Percentiles rank a stretch among this genome's conserved stretches.
Conservation (phyloP, 2,888 invertebrate species). For the Rhopalosiphum nymphaeae region DNA sequence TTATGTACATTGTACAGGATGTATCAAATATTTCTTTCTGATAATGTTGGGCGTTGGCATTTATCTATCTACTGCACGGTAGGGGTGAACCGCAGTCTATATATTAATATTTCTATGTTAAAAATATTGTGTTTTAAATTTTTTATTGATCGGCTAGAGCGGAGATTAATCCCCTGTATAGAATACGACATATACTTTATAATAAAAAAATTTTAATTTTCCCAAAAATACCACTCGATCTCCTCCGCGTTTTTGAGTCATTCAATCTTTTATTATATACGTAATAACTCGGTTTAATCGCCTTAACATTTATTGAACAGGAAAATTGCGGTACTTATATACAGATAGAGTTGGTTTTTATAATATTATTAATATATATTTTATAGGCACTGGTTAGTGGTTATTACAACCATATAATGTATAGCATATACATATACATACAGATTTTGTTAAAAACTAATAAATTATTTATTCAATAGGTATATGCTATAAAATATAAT, state of each 20-base stretch:
- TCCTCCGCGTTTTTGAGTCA: background rate
- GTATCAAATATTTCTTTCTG: background rate
- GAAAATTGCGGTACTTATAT: background rate
- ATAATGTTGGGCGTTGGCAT: background rate
- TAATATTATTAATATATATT: background rate
- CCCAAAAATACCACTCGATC: background rate
- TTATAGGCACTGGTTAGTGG: background rate
- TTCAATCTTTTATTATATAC: background rate
- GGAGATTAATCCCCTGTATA: background rate
- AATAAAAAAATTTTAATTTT: background rate
- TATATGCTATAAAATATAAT: background rate
- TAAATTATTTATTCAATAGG: conserved; percentile 2
- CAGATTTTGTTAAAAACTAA: background rate
- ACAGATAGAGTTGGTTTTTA: background rate
- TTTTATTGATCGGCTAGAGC: background rate
- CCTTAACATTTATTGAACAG: background rate
- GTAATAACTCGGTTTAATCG: background rate
- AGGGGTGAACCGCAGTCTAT: background rate
- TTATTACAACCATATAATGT: background rate
- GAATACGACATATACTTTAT: background rate
- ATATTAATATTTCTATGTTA: background rate
- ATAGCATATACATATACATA: background rate
- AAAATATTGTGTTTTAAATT: background rate
- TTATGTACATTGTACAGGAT: background rate
- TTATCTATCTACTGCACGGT: background rate